Base-by-base conservation (phyloP, 2,797 vertebrate species). In the Trachurus trachurus region DNA sequence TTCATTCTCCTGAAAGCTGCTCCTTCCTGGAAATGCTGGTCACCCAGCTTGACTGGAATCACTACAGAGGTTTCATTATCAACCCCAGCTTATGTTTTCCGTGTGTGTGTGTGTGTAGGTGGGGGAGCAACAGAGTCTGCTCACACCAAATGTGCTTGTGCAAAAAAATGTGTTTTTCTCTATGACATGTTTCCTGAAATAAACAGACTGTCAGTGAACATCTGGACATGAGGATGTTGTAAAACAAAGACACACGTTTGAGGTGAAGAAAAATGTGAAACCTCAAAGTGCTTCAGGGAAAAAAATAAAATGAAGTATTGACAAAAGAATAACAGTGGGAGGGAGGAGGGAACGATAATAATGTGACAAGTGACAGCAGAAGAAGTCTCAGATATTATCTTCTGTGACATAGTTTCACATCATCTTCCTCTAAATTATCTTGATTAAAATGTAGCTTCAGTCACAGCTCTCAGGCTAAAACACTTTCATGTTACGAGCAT, bases 291-390 rank as follows among this genome's bases (percentile, higher is more conserved):
- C 53, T 26, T 1, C 26, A 26, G 3, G 26, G 26, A 26, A 21
- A 47, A 58, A 53, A 37, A 49, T 3, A 61, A 21, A 37, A 37
- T 37, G 8, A 73, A 17, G 15, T 11, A 40, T 12, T 58, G 29
- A 15, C 13, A 17, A 19, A 26, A 3, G 16, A 61, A 16, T 11
- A 22, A 15, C 16, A 42, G 37, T 37, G 9, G 15, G 49, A 42
- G 21, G 29, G 17, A 50, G 37, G 26, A 73, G 15, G 61, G 40
- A 40, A 54, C 9, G 49, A 52, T 59, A 66, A 66, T 61, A 37
- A 57, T 0, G 10, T 68, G 49, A 85, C 67, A 81, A 74, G 79
- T 71, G 76, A 74, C 68, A 83, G 58, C 61, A 79, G 70, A 54
- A 49, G 40, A 69, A 61, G 63, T 49, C 22, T 3, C 26, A 66